Percentiles rank a stretch among this genome's conserved stretches.
Conservation (phyloP, 2,113 vertebrate genomes). For the Apodemus speciosus region DNA sequence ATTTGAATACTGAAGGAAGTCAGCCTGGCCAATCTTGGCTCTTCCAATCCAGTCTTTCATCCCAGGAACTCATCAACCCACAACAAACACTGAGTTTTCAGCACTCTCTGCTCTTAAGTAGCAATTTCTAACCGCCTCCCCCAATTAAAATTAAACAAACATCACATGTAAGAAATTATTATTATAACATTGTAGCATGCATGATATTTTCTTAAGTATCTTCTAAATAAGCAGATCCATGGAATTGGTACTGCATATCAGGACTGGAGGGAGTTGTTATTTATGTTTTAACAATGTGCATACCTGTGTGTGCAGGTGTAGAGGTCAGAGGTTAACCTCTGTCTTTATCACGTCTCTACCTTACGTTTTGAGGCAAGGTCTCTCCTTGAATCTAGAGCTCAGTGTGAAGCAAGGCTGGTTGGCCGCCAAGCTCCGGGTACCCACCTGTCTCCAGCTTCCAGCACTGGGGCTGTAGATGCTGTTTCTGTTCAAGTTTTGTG, state of each 20-base stretch:
- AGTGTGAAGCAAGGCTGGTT: not conserved
- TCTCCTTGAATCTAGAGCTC: not conserved
- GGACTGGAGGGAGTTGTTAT: not conserved
- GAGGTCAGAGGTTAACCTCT: not conserved
- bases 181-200: not conserved
- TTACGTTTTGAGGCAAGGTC: not conserved
- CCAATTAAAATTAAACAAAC: not conserved
- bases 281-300: not conserved
- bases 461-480: not conserved
- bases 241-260: not conserved
- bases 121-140: not conserved
- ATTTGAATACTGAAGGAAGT: not conserved
- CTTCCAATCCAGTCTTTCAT: not conserved
- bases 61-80: not conserved
- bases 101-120: not conserved
- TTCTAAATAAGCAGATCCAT: not conserved
- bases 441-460: not conserved
- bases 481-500: not conserved
- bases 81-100: not conserved
- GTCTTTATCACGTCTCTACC: not conserved
- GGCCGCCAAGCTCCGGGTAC: no score
- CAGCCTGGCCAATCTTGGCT: not conserved
- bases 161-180: not conserved
- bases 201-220: not conserved
- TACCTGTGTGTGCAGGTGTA: not conserved